Conservation (phyloP, 1,140 invertebrate genomes). For the Lerema accius region DNA sequence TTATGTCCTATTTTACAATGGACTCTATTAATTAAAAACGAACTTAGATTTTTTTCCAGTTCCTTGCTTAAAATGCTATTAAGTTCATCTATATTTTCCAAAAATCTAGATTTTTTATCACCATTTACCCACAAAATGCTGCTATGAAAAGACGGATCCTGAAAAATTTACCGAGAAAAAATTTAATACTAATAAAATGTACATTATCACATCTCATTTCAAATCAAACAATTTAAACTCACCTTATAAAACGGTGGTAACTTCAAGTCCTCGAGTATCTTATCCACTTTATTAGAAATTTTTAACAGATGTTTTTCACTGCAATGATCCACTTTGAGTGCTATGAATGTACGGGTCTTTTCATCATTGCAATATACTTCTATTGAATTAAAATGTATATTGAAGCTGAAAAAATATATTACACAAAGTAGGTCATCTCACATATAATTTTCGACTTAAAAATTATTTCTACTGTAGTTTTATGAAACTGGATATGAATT, state of each 20-base stretch:
- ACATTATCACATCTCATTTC: neutral
- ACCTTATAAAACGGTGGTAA: slow-evolving; percentile 80
- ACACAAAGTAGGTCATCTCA: no score
- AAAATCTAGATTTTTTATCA: slow-evolving; percentile 81
- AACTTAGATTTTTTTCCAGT: slow-evolving; percentile 38
- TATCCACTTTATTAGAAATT: slow-evolving; percentile 83
- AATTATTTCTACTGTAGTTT: no score
- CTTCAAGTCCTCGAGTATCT: slow-evolving; percentile 86
- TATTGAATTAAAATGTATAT: slow-evolving; percentile 83
- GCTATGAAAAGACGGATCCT: slow-evolving; percentile 88
- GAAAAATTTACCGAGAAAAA: slow-evolving; percentile 50
- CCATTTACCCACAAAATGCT: slow-evolving; percentile 87
- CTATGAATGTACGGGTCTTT: slow-evolving; percentile 89
- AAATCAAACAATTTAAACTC: slow-evolving; percentile 16
- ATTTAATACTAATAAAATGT: slow-evolving; percentile 1
- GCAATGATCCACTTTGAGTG: slow-evolving; percentile 82
- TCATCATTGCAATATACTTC: slow-evolving; percentile 89
- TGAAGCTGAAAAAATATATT: slow-evolving; percentile 83
- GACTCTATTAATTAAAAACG: slow-evolving; percentile 51
- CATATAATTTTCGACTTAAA: no score
- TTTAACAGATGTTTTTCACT: slow-evolving; percentile 79
- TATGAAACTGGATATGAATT: slow-evolving; percentile 22
- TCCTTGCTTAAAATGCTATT: slow-evolving; percentile 53
- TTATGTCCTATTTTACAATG: slow-evolving; percentile 71
- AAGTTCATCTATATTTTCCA: slow-evolving; percentile 48